These are phyloP conservation scores for Troides oblongomaculatus DNA, from an alignment of 2,888 invertebrate species.

Conservation along the genomic window DNA sequence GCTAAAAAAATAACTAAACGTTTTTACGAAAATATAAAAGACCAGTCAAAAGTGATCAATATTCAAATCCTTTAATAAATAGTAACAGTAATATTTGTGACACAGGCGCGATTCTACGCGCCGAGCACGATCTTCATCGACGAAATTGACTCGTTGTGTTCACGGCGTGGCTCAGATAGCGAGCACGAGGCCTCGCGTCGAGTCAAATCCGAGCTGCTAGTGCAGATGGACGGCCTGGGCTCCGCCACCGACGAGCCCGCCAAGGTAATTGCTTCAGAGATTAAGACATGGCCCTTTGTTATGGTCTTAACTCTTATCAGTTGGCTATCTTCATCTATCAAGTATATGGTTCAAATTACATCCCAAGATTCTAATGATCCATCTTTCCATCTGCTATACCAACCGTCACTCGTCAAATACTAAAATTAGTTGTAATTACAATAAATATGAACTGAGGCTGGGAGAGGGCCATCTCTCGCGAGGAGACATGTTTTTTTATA, in stretches of 20 bases:
- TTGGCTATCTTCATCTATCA: background rate
- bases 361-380: no score
- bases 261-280: slow-evolving; percentile 49
- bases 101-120: slow-evolving; percentile 96
- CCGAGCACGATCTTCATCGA: slow-evolving; percentile 99
- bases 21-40: no score
- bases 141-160: slow-evolving; percentile 98
- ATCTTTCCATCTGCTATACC: no score
- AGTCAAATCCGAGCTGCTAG: slow-evolving; percentile 97
- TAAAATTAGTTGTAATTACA: no score
- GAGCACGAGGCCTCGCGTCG: slow-evolving; percentile 98
- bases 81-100: background rate
- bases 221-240: slow-evolving; percentile 99
- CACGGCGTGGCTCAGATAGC: slow-evolving; percentile 95
- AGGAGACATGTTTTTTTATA: no score
- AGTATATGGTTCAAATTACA: no score
- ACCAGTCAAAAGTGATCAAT: no score
- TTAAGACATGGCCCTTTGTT: background rate
- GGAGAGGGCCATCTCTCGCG: no score
- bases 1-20: no score
- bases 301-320: background rate
- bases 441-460: no score
- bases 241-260: slow-evolving; percentile 82
- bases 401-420: no score
- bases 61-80: background rate